These are phyloP conservation scores for Lemur catta DNA, from an alignment of 2,797 vertebrate genomes.

Conservation along the genomic window DNA sequence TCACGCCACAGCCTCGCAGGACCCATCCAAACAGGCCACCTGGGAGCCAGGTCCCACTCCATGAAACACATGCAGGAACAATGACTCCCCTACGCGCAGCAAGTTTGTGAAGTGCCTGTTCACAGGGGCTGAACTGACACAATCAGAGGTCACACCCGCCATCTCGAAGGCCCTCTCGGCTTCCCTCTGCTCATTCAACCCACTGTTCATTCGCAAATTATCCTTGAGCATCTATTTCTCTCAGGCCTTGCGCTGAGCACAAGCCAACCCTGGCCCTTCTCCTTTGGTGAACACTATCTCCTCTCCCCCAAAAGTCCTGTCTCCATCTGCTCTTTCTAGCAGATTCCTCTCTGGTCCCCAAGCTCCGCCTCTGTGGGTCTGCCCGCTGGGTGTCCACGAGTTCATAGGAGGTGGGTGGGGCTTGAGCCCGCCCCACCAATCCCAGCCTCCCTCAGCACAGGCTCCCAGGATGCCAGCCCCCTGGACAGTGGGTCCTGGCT, in stretches of 20 bases:
- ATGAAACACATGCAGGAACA: accelerated
- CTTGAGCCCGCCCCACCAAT: accelerated
- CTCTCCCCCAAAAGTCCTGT: too few species aligned
- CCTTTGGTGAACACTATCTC: accelerated
- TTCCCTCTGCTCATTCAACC: background rate
- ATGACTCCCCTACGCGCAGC: accelerated
- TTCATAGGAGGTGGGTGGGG: accelerated
- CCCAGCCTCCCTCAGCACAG: background rate
- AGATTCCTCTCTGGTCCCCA: background rate
- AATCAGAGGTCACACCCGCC: background rate
- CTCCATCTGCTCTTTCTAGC: background rate
- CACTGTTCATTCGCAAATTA: background rate
- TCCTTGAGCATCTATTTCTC: background rate
- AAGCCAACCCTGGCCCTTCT: accelerated
- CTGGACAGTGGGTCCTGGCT: accelerated
- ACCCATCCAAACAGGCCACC: accelerated
- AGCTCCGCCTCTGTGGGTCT: too few species aligned
- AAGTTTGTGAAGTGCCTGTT: accelerated
- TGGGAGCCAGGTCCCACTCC: accelerated
- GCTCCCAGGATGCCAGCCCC: background rate
- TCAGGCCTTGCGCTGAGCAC: background rate
- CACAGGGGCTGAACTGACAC: accelerated
- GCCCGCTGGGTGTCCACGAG: background rate
- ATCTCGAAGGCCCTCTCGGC: background rate
- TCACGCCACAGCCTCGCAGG: accelerated